phyloP scores from a whole-genome alignment of 2,113 vertebrate species.

The Salvelinus alpinus region DNA sequence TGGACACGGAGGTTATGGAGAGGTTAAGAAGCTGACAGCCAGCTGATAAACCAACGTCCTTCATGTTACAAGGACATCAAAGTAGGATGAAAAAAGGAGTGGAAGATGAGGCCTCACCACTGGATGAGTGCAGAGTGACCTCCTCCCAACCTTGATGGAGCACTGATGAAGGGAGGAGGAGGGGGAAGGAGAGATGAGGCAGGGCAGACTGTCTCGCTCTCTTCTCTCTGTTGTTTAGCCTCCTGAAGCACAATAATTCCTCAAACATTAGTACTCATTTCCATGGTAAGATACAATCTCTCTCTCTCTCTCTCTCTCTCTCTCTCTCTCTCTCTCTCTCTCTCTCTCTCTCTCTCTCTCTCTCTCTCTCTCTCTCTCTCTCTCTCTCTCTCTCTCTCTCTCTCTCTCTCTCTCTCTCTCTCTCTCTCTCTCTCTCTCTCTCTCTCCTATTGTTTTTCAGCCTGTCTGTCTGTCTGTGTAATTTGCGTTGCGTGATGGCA shows the following conservation, averaged over 20 bases:
- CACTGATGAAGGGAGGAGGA: slow-evolving; percentile 59
- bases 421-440: slow-evolving; percentile 12
- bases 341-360: not conserved
- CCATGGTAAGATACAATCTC: not conserved
- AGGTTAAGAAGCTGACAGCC: slow-evolving; percentile 84
- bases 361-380: slow-evolving; percentile 10
- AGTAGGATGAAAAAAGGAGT: slow-evolving; percentile 61
- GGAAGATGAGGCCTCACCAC: slow-evolving; percentile 67
- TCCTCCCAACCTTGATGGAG: slow-evolving; percentile 72
- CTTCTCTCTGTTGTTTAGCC: slow-evolving; percentile 65
- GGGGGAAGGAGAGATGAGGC: slow-evolving; percentile 39
- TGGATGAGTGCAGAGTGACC: slow-evolving; percentile 76
- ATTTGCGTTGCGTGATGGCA: slow-evolving; percentile 77
- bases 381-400: slow-evolving; percentile 8
- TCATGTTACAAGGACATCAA: slow-evolving; percentile 80
- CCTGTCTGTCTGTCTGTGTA: slow-evolving; percentile 75
- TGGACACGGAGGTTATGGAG: slow-evolving; percentile 21
- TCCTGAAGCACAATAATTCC: slow-evolving; percentile 57
- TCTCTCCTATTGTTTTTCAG: slow-evolving; percentile 49
- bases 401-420: not conserved
- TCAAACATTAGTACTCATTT: not conserved
- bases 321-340: slow-evolving; percentile 9
- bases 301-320: slow-evolving; percentile 44
- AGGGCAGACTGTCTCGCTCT: slow-evolving; percentile 26
- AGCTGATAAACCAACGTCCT: slow-evolving; percentile 79